phyloP scores from a whole-genome alignment of 2,113 vertebrate species.

The Otolemur garnettii region DNA sequence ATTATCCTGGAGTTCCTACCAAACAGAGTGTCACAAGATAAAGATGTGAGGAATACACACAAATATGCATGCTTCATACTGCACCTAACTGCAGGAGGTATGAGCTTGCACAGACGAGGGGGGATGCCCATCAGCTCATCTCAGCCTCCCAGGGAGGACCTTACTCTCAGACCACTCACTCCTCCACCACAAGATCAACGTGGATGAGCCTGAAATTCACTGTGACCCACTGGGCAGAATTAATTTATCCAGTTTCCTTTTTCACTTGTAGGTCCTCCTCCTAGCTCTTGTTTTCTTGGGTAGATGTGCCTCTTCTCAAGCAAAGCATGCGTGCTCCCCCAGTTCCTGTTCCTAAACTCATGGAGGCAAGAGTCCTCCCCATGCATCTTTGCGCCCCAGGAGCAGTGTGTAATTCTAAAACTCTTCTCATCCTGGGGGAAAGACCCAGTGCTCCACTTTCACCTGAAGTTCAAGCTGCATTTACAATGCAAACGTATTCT shows the following conservation, averaged over 20 bases:
- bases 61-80: background rate
- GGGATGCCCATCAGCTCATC: background rate
- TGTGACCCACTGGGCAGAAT: background rate
- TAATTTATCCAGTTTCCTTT: background rate
- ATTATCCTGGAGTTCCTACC: background rate
- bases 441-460: background rate
- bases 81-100: background rate
- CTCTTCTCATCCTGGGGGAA: background rate
- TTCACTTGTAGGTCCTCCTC: background rate
- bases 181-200: background rate
- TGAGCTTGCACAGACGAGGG: background rate
- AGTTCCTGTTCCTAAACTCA: background rate
- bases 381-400: accelerated
- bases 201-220: background rate
- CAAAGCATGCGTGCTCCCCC: background rate
- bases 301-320: background rate
- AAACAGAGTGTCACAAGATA: background rate
- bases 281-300: background rate
- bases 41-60: background rate
- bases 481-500: background rate
- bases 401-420: background rate
- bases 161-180: no score
- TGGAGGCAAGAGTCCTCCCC: accelerated
- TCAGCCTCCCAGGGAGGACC: background rate
- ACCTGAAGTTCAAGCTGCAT: background rate